These are phyloP conservation scores for Lycocerus yunnanus DNA, from an alignment of 2,888 invertebrate species.

Conservation along the genomic window DNA sequence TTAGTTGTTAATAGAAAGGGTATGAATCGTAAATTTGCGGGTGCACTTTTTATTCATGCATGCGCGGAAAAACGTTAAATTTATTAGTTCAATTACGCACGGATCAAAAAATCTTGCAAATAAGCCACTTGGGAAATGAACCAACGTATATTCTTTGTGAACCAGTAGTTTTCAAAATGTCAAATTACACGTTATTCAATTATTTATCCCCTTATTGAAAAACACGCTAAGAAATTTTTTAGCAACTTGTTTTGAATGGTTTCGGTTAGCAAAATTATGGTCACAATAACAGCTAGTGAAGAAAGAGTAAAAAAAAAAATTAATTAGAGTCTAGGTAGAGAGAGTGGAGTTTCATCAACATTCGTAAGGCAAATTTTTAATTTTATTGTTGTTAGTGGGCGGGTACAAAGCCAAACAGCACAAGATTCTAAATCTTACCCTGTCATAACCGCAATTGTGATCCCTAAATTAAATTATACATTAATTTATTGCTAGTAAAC, in stretches of 20 bases:
- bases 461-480: conserved; percentile 49
- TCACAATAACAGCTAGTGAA: background rate
- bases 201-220: background rate
- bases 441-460: conserved; percentile 56
- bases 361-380: too few species aligned
- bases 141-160: background rate
- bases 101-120: background rate
- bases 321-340: background rate
- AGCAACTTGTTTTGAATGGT: background rate
- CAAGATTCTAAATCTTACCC: conserved; percentile 49
- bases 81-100: background rate
- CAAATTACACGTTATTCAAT: too few species aligned
- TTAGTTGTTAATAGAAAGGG: background rate
- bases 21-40: background rate
- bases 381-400: background rate
- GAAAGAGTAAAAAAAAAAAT: background rate
- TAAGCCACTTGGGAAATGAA: background rate
- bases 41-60: background rate
- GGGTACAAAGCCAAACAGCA: conserved; percentile 15
- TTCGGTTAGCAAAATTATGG: background rate
- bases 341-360: too few species aligned
- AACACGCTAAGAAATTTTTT: background rate
- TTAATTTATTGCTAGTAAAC: conserved; percentile 11
- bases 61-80: background rate
- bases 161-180: background rate